Conservation (phyloP, 2,113 vertebrate genomes). For the Pica pica region DNA sequence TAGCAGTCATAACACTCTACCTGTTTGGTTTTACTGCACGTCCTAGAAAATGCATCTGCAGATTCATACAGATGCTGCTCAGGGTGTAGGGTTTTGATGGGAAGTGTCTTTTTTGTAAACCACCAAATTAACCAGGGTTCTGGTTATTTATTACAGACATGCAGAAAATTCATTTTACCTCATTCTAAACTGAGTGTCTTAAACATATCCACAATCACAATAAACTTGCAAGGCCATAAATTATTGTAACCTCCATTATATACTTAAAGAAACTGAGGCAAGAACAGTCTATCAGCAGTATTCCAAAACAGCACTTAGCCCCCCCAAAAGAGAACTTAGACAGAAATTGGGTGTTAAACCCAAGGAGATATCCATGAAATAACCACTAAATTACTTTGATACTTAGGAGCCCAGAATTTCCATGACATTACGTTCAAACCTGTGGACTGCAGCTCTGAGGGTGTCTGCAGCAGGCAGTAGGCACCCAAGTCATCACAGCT, state of each 20-base stretch:
- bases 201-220: not conserved
- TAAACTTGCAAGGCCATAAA: not conserved
- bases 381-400: not conserved
- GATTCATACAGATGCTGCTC: not conserved
- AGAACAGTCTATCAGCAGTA: not conserved
- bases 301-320: not conserved
- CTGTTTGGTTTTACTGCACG: not conserved
- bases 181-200: not conserved
- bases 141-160: not conserved
- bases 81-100: not conserved
- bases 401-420: not conserved
- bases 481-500: not conserved
- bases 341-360: not conserved
- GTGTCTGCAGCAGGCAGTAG: not conserved
- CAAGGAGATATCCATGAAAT: not conserved
- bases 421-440: not conserved
- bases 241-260: not conserved
- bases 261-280: not conserved
- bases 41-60: not conserved
- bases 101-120: not conserved
- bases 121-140: not conserved
- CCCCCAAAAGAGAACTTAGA: not conserved
- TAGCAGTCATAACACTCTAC: not conserved
- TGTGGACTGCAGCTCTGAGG: rapidly evolving
- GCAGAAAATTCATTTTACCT: not conserved